These are phyloP conservation scores for Pristionchus maxplancki DNA, from an alignment of 2,888 invertebrate species.

Conservation along the genomic window DNA sequence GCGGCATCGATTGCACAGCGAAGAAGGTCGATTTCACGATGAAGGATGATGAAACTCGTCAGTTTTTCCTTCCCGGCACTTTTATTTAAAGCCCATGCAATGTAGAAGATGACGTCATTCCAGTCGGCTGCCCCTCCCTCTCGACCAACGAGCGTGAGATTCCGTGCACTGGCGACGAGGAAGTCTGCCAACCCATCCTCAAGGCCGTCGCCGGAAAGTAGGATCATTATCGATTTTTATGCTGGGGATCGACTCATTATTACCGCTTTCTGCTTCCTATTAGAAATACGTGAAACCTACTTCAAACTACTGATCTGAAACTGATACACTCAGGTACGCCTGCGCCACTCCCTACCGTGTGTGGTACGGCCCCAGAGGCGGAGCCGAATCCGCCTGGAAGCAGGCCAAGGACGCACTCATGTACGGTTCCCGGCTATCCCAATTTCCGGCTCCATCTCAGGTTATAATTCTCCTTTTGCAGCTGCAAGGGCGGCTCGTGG, in stretches of 20 bases:
- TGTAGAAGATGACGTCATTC: not conserved
- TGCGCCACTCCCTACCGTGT: slow-evolving; percentile 47
- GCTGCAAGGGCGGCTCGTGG: slow-evolving; percentile 49
- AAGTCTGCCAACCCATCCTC: slow-evolving; percentile 4
- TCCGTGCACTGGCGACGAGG: slow-evolving; percentile 17
- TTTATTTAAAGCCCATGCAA: not conserved
- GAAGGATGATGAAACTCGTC: slow-evolving; percentile 15
- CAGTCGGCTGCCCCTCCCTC: slow-evolving; percentile 12
- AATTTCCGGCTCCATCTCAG: not conserved
- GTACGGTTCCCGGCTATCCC: not conserved
- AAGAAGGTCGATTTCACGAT: not conserved
- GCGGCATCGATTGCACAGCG: slow-evolving; percentile 32
- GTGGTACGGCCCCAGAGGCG: slow-evolving; percentile 40
- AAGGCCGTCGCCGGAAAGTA: slow-evolving; percentile 44
- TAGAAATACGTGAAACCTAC: not conserved
- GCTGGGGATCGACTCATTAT: not conserved
- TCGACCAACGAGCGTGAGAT: not conserved
- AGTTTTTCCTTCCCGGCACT: not conserved
- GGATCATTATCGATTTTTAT: not conserved
- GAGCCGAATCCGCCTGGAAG: not conserved
- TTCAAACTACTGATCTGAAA: not conserved
- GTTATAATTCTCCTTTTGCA: not conserved
- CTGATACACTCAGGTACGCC: slow-evolving; percentile 5
- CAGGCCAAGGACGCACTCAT: slow-evolving; percentile 29
- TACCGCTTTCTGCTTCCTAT: not conserved